Base-by-base conservation (phyloP, 92 coral and sea anemone species). In the Paramuricea clavata region DNA sequence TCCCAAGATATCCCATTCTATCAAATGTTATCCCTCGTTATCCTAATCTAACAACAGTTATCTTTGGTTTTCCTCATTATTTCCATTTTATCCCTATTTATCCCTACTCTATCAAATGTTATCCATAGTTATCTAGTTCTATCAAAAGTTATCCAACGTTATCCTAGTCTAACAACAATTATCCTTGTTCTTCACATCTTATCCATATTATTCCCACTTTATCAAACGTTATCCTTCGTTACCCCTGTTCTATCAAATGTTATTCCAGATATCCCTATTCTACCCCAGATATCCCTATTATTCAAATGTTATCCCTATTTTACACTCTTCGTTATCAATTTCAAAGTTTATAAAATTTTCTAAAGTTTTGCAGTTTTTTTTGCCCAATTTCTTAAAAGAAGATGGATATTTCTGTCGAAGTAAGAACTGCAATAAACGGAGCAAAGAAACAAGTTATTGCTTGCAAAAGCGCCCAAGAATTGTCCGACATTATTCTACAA, bases 391-490 rank as follows among this genome's bases (percentile, higher is more conserved):
- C 1, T 28, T 19, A 31, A 69, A 4, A 16, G 5, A 69, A 78
- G 31, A 78, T 78, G 83, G 69, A 27, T 9, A 5, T 50, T 47
- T 27, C 69, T 52, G 83, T 78, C 6, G 83, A 78, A 57, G 83
- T 78, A 2, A 78, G 83, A 42, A 52, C 69, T 27, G 83, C 34
- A 23, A 21, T 50, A 52, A 39, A 62, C 21, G 69, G 56, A 78
- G 69, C 83, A 78, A 78, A 56, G 41, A 78, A 52, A 26, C 36
- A 36, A 78, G 39, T 56, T 6, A 21, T 39, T 6, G 31, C 26
- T 54, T 54, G 69, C 23, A 21, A 78, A 56, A 78, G 49, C 30
- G 69, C 83, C 61, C 26, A 33, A 32, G 83, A 78, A 56, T 27
- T 56, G 30, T 54, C 41, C 4, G 83, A 78, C 41, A 36, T 78